phyloP scores from a whole-genome alignment of 2,797 vertebrate species.

The Thalassophryne amazonica region DNA sequence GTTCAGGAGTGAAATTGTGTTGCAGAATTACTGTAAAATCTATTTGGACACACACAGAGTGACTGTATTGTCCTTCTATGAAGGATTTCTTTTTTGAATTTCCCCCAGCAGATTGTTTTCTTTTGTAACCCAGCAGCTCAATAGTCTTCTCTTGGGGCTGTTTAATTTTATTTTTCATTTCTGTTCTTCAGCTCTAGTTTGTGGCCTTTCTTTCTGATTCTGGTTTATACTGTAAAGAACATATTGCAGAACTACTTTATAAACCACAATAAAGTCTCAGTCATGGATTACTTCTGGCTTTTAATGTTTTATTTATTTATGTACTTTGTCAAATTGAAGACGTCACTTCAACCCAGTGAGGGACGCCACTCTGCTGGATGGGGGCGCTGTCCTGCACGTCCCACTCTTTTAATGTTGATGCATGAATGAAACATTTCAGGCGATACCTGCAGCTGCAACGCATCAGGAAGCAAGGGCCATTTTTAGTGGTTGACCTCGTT shows the following conservation, averaged over 20 bases:
- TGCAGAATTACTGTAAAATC: conserved; percentile 44
- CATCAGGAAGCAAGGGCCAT: too few relatives aligned
- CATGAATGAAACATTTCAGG: too few relatives aligned
- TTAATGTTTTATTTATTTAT: not conserved
- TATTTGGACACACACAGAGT: too few relatives aligned
- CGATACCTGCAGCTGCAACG: too few relatives aligned
- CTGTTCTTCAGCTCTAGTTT: conserved; percentile 37
- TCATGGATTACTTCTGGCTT: conserved; percentile 22
- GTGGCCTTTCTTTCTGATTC: conserved; percentile 69
- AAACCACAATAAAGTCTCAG: conserved; percentile 75
- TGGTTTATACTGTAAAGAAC: conserved; percentile 58
- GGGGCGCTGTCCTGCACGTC: too few relatives aligned
- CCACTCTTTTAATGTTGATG: too few relatives aligned
- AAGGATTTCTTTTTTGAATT: conserved; percentile 64
- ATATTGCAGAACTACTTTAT: conserved; percentile 67
- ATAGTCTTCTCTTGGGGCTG: conserved; percentile 8
- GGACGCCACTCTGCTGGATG: too few relatives aligned
- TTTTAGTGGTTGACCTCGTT: too few relatives aligned
- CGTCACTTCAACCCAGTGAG: too few relatives aligned
- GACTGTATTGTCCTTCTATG: conserved; percentile 76
- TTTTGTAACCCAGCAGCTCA: conserved; percentile 13
- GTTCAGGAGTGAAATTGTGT: conserved; percentile 19
- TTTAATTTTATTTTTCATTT: conserved; percentile 28
- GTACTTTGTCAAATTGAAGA: not conserved
- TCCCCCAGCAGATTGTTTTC: conserved; percentile 12